phyloP scores from a whole-genome alignment of 2,113 vertebrate species.

The Potamarius usumacintae region DNA sequence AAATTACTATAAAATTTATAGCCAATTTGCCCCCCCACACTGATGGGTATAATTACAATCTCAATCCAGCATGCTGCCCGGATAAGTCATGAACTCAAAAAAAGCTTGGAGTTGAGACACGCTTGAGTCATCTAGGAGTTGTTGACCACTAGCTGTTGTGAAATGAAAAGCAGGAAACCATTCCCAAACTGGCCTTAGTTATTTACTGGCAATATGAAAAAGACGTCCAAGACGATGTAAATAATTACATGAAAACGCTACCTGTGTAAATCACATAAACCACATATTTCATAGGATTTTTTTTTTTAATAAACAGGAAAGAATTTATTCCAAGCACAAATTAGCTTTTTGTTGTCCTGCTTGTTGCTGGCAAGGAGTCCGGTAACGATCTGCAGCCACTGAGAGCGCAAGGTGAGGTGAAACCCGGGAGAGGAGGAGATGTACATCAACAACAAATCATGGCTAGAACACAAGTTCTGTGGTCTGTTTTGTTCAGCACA shows the following conservation, averaged over 20 bases:
- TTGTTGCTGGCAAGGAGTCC: no score
- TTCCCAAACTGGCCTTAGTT: constrained; percentile 18
- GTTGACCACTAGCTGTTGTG: constrained; percentile 28
- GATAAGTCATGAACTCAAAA: constrained; percentile 14
- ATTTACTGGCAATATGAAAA: not conserved
- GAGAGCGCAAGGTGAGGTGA: no score
- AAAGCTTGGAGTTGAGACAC: constrained; percentile 13
- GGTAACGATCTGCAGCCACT: no score
- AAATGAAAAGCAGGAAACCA: constrained; percentile 35
- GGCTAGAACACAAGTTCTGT: no score
- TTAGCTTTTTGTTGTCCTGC: not conserved
- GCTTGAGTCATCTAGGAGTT: constrained; percentile 27
- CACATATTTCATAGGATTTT: not conserved
- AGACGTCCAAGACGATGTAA: not conserved
- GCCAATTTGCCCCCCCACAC: no score
- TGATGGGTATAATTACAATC: no score
- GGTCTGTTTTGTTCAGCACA: no score
- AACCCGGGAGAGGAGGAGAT: no score
- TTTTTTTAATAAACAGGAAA: not conserved
- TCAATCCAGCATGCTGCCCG: no score
- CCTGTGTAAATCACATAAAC: not conserved
- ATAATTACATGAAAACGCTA: not conserved
- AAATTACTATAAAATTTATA: no score
- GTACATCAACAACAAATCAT: no score
- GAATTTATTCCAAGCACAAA: not conserved